These are phyloP conservation scores for Magallana gigas DNA, from an alignment of 1,140 invertebrate species.

Conservation along the genomic window DNA sequence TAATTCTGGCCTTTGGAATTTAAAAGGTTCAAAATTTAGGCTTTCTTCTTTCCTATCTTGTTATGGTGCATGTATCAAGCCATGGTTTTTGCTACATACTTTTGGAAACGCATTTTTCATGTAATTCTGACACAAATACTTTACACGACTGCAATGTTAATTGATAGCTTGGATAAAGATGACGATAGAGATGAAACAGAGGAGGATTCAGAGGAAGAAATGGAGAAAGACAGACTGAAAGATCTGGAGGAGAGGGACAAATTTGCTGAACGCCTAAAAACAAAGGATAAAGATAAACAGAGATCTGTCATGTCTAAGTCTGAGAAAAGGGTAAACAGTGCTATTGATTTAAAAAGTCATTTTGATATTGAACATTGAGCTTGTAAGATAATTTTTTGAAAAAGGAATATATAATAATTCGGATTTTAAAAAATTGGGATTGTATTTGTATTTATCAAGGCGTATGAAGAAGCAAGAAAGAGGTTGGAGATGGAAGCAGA, in stretches of 20 bases:
- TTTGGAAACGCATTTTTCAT: no score
- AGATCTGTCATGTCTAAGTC: constrained; percentile 86
- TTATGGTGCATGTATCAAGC: no score
- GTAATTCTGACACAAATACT: no score
- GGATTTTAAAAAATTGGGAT: neutral
- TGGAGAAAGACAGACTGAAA: constrained; percentile 83
- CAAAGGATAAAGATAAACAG: constrained; percentile 94
- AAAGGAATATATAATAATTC: no score
- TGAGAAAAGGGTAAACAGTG: constrained; percentile 83
- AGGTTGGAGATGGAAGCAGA: constrained; percentile 88
- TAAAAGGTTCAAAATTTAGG: no score
- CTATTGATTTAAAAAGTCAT: no score
- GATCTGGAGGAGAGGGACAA: constrained; percentile 97
- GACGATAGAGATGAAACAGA: constrained; percentile 56
- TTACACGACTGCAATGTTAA: no score
- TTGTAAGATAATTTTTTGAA: no score
- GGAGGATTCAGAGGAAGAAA: constrained; percentile 66
- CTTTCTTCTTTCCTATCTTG: no score
- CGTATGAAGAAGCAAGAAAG: constrained; percentile 95
- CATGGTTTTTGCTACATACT: no score
- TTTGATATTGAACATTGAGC: no score
- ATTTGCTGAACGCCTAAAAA: constrained; percentile 92
- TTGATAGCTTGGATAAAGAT: constrained; percentile 41
- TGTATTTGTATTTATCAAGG: constrained; percentile 71
- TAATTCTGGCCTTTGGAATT: no score